These are phyloP conservation scores for Apaloderma vittatum DNA, from an alignment of 2,113 vertebrate species.

Conservation along the genomic window DNA sequence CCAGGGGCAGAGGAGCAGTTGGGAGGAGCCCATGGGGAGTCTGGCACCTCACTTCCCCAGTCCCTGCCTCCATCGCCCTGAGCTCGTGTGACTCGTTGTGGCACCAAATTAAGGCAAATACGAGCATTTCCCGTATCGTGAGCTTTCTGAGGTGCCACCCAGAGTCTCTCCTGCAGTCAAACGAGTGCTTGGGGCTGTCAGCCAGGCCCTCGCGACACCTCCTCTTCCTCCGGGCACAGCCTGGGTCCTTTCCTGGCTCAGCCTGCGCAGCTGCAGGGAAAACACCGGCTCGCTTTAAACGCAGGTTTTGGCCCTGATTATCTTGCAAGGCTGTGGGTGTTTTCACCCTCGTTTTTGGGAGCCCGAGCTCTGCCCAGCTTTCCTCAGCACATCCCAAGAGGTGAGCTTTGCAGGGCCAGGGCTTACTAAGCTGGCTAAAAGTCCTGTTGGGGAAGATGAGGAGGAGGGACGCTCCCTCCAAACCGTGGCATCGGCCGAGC, in stretches of 20 bases:
- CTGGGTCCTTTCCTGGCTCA: conserved; percentile 25
- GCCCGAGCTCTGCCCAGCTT: background rate
- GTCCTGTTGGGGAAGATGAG: background rate
- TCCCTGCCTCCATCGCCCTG: background rate
- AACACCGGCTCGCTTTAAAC: fast-evolving
- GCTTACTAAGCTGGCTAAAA: background rate
- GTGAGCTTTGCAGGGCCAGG: fast-evolving
- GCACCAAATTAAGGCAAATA: background rate
- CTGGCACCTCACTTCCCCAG: fast-evolving
- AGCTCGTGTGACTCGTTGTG: fast-evolving
- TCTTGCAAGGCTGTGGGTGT: background rate
- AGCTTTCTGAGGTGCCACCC: background rate
- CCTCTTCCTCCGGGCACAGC: background rate
- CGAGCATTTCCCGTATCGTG: background rate
- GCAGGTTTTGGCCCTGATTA: fast-evolving
- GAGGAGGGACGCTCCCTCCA: background rate
- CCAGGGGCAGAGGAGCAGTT: background rate
- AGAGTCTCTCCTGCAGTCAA: background rate
- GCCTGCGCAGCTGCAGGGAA: background rate
- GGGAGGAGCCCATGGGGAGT: fast-evolving
- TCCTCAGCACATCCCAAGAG: fast-evolving
- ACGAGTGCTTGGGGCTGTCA: fast-evolving
- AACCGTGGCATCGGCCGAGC: fast-evolving
- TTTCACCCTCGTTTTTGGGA: background rate
- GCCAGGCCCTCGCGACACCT: background rate